Conservation (phyloP, 2,797 vertebrate genomes). For the Syndactyla subalaris region DNA sequence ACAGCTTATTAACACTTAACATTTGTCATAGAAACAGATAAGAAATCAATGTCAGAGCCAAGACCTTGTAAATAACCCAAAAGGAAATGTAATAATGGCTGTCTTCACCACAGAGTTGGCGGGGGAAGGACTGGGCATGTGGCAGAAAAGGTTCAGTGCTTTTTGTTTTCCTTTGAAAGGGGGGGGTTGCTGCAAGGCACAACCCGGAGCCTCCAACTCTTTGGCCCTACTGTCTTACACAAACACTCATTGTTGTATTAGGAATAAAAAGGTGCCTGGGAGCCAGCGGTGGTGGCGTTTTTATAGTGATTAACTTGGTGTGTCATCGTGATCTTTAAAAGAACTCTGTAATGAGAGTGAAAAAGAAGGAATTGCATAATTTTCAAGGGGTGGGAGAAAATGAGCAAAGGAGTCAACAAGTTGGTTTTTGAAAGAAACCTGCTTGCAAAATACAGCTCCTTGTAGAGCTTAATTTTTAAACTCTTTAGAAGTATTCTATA, state of each 20-base stretch:
- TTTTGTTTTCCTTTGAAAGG: slow-evolving; percentile 55
- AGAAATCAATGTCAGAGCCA: slow-evolving; percentile 69
- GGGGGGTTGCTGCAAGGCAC: not conserved
- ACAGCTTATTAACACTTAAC: slow-evolving; percentile 43
- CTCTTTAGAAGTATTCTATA: not conserved
- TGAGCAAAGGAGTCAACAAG: not conserved
- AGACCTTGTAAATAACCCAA: slow-evolving; percentile 55
- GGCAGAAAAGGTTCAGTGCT: slow-evolving; percentile 41
- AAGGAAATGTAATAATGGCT: slow-evolving; percentile 53
- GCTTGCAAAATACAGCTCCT: not conserved
- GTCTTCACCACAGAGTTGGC: slow-evolving; percentile 35
- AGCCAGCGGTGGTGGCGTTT: not conserved
- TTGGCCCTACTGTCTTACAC: slow-evolving; percentile 6
- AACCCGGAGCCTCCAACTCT: not conserved
- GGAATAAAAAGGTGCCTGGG: not conserved
- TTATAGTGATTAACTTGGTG: not conserved
- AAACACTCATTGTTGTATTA: not conserved
- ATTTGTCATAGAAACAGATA: slow-evolving; percentile 47
- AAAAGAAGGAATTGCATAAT: not conserved
- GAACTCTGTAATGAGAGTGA: not conserved
- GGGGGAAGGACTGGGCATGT: not conserved
- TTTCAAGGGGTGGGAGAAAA: not conserved
- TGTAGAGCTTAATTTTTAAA: slow-evolving; percentile 34
- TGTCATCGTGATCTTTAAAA: not conserved
- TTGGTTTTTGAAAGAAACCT: not conserved